Conservation (phyloP, 1,140 invertebrate genomes). For the Hycleus phaleratus region DNA sequence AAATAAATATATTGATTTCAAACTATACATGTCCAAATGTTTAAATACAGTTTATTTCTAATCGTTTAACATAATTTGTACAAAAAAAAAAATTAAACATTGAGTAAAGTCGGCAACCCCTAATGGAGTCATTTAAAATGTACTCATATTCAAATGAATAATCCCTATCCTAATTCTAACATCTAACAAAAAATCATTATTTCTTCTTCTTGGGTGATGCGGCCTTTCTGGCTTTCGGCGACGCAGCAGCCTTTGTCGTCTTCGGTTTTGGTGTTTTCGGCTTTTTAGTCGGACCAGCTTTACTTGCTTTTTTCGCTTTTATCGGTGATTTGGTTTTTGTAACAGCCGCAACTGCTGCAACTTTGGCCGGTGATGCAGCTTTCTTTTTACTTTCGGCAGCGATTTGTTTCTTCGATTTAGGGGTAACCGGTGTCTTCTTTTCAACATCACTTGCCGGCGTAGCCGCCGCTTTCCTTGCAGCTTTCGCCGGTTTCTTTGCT, state of each 20-base stretch:
- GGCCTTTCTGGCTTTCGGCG: conserved; percentile 12
- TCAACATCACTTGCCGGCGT: conserved; percentile 2
- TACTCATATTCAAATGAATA: too few species aligned
- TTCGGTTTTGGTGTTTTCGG: conserved; percentile 23
- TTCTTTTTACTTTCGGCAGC: conserved; percentile 1
- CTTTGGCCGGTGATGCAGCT: neutral
- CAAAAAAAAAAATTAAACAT: too few species aligned
- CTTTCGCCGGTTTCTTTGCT: neutral
- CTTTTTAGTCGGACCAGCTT: conserved; percentile 21
- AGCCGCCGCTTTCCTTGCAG: conserved; percentile 7
- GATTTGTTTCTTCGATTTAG: neutral
- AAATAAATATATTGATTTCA: too few species aligned
- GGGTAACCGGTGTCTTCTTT: neutral
- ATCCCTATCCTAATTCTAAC: too few species aligned
- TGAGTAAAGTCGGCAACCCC: too few species aligned
- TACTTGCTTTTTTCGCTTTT: conserved; percentile 19
- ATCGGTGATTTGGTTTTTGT: conserved; percentile 18
- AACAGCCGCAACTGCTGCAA: neutral
- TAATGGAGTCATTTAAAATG: too few species aligned
- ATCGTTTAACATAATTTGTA: too few species aligned
- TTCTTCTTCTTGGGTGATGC: conserved; percentile 22
- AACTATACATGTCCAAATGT: too few species aligned
- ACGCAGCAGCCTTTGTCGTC: conserved; percentile 9
- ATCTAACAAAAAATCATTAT: neutral
- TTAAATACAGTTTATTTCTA: too few species aligned